Percentiles rank a stretch among this genome's conserved stretches.
phyloP scores from a whole-genome alignment of 2,888 invertebrate species.

The Sipha maydis region DNA sequence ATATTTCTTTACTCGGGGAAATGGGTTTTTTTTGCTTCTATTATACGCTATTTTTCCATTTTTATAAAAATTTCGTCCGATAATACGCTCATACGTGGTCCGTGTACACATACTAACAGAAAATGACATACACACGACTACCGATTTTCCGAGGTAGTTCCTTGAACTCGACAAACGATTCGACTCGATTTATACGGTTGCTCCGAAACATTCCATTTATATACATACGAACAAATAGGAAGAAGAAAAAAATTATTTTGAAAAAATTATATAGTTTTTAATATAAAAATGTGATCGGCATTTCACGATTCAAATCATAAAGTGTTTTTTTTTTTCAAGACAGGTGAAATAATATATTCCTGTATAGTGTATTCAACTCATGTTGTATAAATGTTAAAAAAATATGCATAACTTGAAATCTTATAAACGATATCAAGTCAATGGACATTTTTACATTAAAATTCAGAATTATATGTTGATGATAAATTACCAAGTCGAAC shows the following conservation, averaged over 20 bases:
- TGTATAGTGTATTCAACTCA: slow-evolving; percentile 20
- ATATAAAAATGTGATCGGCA: slow-evolving; percentile 8
- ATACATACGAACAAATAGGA: not conserved
- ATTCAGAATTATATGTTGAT: not conserved
- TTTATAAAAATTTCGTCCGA: slow-evolving; percentile 2
- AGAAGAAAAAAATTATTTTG: not conserved
- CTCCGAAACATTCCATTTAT: slow-evolving; percentile 29
- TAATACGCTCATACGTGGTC: not conserved
- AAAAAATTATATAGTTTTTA: slow-evolving; percentile 33
- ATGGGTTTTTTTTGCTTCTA: not conserved
- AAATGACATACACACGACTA: slow-evolving; percentile 22
- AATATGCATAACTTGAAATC: not conserved
- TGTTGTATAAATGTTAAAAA: not conserved
- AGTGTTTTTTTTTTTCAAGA: not conserved
- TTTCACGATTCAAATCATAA: slow-evolving; percentile 38
- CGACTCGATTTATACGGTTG: slow-evolving; percentile 47
- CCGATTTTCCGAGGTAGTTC: slow-evolving; percentile 59
- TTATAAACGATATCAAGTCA: not conserved
- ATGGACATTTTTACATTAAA: not conserved
- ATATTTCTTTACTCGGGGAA: not conserved
- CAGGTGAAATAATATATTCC: slow-evolving; percentile 8
- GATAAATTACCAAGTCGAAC: not conserved
- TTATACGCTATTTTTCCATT: slow-evolving; percentile 2
- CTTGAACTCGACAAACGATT: slow-evolving; percentile 51
- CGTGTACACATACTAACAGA: not conserved